Evolutionary conservation across 2,888 invertebrate species (phyloP).

Genomic region (Cepaea hortensis): DNA sequence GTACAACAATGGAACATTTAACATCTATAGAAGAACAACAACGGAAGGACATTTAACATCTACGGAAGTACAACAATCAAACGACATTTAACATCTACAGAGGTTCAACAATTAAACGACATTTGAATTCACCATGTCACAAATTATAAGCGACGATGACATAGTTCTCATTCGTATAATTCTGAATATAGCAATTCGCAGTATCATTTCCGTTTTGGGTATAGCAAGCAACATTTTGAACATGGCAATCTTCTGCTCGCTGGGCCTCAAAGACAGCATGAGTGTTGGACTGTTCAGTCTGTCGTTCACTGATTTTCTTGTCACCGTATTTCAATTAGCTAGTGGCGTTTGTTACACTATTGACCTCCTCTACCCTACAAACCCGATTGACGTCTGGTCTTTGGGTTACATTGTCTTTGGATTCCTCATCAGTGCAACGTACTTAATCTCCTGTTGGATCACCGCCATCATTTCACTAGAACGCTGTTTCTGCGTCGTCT

Average conservation of each 20-base stretch:
- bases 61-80: too few species aligned
- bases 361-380: background rate
- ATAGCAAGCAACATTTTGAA: background rate
- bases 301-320: slow-evolving; percentile 8
- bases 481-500: slow-evolving; percentile 28
- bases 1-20: too few species aligned
- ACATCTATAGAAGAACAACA: too few species aligned
- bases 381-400: background rate
- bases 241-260: background rate
- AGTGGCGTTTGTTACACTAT: background rate
- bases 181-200: background rate
- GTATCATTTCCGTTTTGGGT: background rate
- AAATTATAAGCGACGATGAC: too few species aligned
- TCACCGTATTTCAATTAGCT: background rate
- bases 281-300: background rate
- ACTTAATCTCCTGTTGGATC: slow-evolving; percentile 20
- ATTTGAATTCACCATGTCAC: too few species aligned
- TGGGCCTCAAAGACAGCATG: slow-evolving; percentile 28
- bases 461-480: slow-evolving; percentile 8
- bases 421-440: background rate
- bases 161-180: too few species aligned
- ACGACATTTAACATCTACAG: too few species aligned
- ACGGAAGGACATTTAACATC: too few species aligned
- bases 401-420: background rate
- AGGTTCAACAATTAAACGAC: too few species aligned